Percentiles rank a stretch among this genome's conserved stretches.
Evolutionary conservation across 2,888 invertebrate genomes (phyloP).

Genomic region (Trachelus tabidus): DNA sequence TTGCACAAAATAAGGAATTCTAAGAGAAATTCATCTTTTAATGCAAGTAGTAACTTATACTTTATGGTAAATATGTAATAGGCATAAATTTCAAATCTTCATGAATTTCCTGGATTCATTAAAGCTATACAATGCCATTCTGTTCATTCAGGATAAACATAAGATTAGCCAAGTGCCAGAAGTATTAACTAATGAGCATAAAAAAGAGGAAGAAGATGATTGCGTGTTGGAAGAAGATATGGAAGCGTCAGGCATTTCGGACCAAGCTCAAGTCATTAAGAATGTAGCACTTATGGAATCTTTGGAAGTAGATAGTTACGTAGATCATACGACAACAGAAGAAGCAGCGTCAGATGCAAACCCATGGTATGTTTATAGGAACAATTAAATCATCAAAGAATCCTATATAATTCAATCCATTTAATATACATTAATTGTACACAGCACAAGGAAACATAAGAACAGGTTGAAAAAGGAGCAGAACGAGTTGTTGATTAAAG

Average conservation of each 20-base stretch:
- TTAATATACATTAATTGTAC: not conserved
- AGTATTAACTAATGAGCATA: not conserved
- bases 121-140: not conserved
- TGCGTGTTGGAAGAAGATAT: slow-evolving; percentile 56
- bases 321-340: slow-evolving; percentile 16
- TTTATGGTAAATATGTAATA: not conserved
- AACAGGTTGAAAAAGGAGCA: not conserved
- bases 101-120: not conserved
- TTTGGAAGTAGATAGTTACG: slow-evolving; percentile 14
- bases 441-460: not conserved
- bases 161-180: not conserved
- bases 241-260: slow-evolving; percentile 35
- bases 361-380: not conserved
- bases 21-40: not conserved
- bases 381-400: not conserved
- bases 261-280: slow-evolving; percentile 35
- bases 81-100: not conserved
- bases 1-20: slow-evolving; percentile 69
- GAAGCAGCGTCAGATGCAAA: slow-evolving; percentile 2
- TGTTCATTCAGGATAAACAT: not conserved
- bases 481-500: not conserved
- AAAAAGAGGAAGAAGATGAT: not conserved
- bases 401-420: not conserved
- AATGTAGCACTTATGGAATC: slow-evolving; percentile 31
- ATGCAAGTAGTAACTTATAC: not conserved